phyloP scores from a whole-genome alignment of 2,797 vertebrate genomes.

The Pseudocheirus occidentalis region DNA sequence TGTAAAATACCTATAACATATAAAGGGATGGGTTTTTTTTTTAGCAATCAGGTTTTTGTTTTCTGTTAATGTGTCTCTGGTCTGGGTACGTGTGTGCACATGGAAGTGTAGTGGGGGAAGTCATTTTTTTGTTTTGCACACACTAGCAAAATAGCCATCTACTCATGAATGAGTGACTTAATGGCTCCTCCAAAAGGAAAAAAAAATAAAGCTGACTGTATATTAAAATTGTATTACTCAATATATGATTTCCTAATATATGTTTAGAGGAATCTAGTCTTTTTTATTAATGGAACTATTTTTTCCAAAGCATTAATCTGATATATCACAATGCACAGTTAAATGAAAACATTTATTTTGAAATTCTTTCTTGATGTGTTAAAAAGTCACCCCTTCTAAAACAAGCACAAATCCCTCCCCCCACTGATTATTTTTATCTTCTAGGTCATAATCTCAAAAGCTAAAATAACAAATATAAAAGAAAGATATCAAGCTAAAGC shows the following conservation, averaged over 20 bases:
- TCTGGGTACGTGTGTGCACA: background rate
- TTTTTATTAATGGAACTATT: background rate
- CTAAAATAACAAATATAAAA: background rate
- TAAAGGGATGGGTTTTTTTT: background rate
- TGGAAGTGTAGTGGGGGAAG: background rate
- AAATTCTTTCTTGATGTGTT: conserved; percentile 7
- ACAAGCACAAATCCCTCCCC: background rate
- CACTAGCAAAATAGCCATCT: background rate
- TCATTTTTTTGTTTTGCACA: too few relatives aligned
- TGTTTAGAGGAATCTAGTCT: background rate
- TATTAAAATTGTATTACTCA: background rate
- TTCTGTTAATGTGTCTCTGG: background rate
- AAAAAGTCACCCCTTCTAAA: background rate
- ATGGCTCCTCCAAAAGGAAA: background rate
- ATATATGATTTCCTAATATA: background rate
- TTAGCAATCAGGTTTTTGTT: background rate
- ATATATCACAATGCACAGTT: background rate
- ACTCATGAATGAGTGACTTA: background rate
- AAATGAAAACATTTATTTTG: background rate
- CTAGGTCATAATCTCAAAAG: conserved; percentile 10
- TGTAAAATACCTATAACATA: conserved; percentile 89
- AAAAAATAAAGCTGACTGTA: background rate
- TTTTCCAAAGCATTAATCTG: conserved; percentile 24
- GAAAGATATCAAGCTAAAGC: background rate
- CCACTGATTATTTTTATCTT: conserved; percentile 19